Conservation (phyloP, 1,140 invertebrate genomes). For the Temnothorax longispinosus region DNA sequence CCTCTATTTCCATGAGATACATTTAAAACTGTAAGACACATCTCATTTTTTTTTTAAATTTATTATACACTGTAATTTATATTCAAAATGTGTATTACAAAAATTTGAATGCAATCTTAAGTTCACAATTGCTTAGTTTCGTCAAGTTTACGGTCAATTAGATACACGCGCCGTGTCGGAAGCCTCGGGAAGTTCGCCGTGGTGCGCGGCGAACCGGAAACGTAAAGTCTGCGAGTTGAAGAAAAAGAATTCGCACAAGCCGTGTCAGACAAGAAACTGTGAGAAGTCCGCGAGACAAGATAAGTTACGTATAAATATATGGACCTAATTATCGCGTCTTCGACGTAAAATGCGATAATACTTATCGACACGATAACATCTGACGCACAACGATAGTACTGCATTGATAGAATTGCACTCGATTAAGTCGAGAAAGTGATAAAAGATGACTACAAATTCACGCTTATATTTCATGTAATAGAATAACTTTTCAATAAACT, state of each 20-base stretch:
- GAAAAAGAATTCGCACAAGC: neutral
- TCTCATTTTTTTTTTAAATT: neutral
- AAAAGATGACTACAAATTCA: neutral
- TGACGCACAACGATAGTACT: neutral
- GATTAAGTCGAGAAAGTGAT: slow-evolving; percentile 13
- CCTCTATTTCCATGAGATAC: neutral
- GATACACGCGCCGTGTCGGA: neutral
- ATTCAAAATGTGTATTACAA: neutral
- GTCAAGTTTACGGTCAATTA: slow-evolving; percentile 4
- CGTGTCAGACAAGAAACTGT: neutral
- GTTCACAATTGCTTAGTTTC: neutral
- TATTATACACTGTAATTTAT: neutral
- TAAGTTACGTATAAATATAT: neutral
- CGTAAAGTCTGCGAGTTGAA: neutral
- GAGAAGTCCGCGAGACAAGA: neutral
- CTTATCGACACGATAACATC: neutral
- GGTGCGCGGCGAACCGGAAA: neutral
- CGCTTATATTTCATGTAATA: neutral
- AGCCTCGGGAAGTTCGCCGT: neutral
- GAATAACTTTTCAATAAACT: neutral
- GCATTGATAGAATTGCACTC: slow-evolving; percentile 8
- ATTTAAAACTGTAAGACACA: no score
- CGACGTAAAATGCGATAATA: slow-evolving; percentile 11
- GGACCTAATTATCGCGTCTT: neutral
- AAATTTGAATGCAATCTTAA: neutral